Evolutionary conservation across 2,113 vertebrate genomes (phyloP), one percentile per base, ranked within the genome.

Genomic region (Lycaon pictus): DNA sequence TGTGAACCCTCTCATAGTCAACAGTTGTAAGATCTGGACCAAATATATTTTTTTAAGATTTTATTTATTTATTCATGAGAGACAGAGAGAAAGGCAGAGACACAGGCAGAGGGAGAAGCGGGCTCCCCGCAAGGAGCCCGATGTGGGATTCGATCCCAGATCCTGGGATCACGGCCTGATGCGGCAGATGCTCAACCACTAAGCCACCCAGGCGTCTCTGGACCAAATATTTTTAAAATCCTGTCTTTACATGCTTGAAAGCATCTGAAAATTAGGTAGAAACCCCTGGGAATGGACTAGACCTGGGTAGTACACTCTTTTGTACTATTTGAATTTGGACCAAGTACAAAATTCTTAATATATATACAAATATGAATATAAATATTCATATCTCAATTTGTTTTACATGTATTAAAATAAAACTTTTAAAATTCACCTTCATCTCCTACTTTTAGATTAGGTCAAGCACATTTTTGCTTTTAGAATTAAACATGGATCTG

Each of bases 241-340:
- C 81, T 58, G 25, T 82, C 67, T 90, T 85, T 82, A 95, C 82
- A 83, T 29, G 62, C 69, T 32, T 82, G 53, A 67, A 91, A 93
- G 20, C n/a, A 62, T 84, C 27, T 62, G 4, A 35, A 69, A 71
- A 37, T 35, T 35, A 22, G 35, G 84, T 43, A 48, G 71, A 84
- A 83, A 56, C 71, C 43, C 37, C 43, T 43, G 22, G 81, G 62
- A 69, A 63, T 55, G 5, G 43, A 76, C 53, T n/a, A 11, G 37
- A 62, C 58, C 35, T 67, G 16, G 29, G 62, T 56, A 22, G 32
- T 89, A 71, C 19, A 35, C 60, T 89, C 53, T 89, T 86, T 63
- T 69, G 3, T 77, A 29, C 27, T 92, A 13, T 85, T 96, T 80
- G 58, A 55, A 81, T 74, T 81, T 81, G 19, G 35, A 67, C 63